A percentile compares a stretch with the other conserved stretches of the same genome.
Conservation (phyloP, 2,888 invertebrate species). For the Drosophila nr. fundita region DNA sequence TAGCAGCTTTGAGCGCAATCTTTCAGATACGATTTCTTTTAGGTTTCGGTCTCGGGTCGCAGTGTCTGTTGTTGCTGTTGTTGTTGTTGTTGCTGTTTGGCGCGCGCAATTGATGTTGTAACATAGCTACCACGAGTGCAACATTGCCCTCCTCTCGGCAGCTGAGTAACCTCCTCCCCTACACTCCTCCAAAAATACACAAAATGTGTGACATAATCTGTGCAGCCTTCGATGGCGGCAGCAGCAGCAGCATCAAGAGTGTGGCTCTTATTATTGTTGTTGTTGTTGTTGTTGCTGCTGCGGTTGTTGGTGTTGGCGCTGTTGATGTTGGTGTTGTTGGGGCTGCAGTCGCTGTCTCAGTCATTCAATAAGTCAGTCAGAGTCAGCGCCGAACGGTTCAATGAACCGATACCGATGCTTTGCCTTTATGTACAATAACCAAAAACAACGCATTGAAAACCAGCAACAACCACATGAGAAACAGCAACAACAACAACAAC, state of each 20-base stretch:
- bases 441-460: constrained; percentile 56
- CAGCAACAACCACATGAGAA: constrained; percentile 34
- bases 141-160: constrained; percentile 55
- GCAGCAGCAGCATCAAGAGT: constrained; percentile 24
- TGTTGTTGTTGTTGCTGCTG: constrained; percentile 7
- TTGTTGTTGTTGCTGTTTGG: constrained; percentile 66
- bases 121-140: constrained; percentile 82
- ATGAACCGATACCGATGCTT: constrained; percentile 65
- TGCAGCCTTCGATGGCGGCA: constrained; percentile 74
- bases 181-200: constrained; percentile 69
- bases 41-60: constrained; percentile 63
- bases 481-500: constrained; percentile 34
- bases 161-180: constrained; percentile 30
- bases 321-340: constrained; percentile 23
- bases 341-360: constrained; percentile 62
- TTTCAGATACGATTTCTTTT: constrained; percentile 78
- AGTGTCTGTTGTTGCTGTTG: constrained; percentile 34
- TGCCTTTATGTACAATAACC: constrained; percentile 73
- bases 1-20: constrained; percentile 59
- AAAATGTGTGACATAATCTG: constrained; percentile 81
- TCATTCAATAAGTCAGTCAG: constrained; percentile 80
- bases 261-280: constrained; percentile 26
- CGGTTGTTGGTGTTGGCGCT: constrained; percentile 10
- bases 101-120: constrained; percentile 81
- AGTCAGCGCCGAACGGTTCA: constrained; percentile 65